A percentile compares a stretch with the other conserved stretches of the same genome.
Evolutionary conservation across 2,113 vertebrate species (phyloP).

Genomic region (Ornithorhynchus anatinus): DNA sequence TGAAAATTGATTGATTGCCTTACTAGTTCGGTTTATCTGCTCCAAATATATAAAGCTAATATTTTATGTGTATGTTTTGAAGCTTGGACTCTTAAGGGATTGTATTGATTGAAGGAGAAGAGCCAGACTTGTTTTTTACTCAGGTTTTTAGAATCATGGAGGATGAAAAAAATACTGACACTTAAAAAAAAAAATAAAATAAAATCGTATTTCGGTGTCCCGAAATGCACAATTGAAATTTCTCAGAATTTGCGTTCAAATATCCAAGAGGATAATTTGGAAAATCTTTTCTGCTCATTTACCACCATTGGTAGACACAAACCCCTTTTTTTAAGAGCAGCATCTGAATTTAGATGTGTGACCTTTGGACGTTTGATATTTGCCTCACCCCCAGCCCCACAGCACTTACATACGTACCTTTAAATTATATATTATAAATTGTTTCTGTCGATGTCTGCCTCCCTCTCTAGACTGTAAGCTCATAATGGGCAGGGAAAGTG

Average conservation of each 20-base stretch:
- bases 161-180: conserved; percentile 28
- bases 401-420: no score
- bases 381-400: no score
- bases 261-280: not conserved
- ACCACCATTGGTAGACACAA: not conserved
- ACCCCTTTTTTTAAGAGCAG: not conserved
- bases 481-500: no score
- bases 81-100: conserved; percentile 38
- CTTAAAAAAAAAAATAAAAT: no score
- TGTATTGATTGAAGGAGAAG: conserved; percentile 54
- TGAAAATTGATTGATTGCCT: conserved; percentile 58
- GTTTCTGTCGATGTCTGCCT: no score
- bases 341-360: no score
- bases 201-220: conserved; percentile 29
- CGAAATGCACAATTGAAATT: conserved; percentile 9
- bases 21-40: conserved; percentile 59
- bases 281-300: not conserved
- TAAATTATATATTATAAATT: no score
- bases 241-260: not conserved
- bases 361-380: no score
- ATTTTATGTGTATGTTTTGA: conserved; percentile 63
- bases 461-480: no score
- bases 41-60: conserved; percentile 59
- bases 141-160: conserved; percentile 28
- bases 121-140: conserved; percentile 17